Conservation (phyloP, 2,888 invertebrate species). For the Papilio protenor region DNA sequence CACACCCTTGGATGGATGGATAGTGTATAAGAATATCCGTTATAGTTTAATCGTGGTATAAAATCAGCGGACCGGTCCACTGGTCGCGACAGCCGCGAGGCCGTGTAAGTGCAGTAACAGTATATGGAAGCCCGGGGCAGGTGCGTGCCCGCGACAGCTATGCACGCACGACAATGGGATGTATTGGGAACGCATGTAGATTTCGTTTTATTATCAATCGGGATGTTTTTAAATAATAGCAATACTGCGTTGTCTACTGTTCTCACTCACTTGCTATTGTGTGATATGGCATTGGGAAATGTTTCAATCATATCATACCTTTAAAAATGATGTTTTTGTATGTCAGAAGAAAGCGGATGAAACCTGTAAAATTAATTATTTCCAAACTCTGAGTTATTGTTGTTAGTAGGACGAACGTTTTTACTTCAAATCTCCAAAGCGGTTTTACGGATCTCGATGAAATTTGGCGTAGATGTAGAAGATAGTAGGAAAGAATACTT, state of each 20-base stretch:
- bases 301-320: too few species aligned
- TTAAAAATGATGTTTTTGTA: too few species aligned
- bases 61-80: constrained; percentile 2
- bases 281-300: not conserved
- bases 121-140: constrained; percentile 53
- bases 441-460: too few species aligned
- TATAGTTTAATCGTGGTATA: not conserved
- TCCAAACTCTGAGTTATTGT: too few species aligned
- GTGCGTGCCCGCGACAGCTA: constrained; percentile 47
- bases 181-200: not conserved
- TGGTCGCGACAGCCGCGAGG: constrained; percentile 48
- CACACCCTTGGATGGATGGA: not conserved
- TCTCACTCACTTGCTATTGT: not conserved
- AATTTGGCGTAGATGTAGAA: too few species aligned
- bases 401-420: too few species aligned
- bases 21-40: not conserved
- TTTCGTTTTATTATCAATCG: not conserved
- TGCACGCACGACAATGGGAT: constrained; percentile 13
- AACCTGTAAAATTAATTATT: too few species aligned
- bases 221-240: not conserved
- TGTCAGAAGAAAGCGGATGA: too few species aligned
- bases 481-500: too few species aligned
- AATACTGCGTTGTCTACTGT: not conserved
- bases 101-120: constrained; percentile 53
- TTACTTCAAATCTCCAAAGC: too few species aligned